phyloP scores from a whole-genome alignment of 2,113 vertebrate genomes.

The Addax nasomaculatus region DNA sequence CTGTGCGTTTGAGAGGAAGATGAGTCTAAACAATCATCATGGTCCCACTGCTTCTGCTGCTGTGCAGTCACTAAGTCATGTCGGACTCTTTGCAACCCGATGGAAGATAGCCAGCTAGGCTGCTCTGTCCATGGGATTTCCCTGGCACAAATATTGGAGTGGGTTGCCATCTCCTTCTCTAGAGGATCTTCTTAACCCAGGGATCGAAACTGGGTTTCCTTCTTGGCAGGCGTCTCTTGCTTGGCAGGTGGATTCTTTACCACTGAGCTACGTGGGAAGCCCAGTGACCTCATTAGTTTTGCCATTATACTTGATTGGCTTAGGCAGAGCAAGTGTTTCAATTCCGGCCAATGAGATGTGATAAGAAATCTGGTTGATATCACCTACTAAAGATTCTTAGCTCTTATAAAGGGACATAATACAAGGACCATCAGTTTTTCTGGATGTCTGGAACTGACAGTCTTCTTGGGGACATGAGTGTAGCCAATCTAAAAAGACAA shows the following conservation, averaged over 20 bases:
- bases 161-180: background rate
- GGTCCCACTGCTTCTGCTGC: background rate
- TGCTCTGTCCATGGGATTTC: background rate
- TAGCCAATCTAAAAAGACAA: background rate
- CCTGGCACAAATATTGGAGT: background rate
- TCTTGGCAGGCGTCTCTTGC: background rate
- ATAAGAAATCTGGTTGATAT: background rate
- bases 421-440: background rate
- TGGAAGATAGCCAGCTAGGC: background rate
- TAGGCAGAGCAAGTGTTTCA: background rate
- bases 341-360: background rate
- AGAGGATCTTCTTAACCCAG: background rate
- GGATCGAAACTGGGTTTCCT: rapidly evolving
- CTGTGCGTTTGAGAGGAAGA: background rate
- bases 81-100: rapidly evolving
- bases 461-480: background rate
- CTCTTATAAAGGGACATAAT: background rate
- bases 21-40: background rate
- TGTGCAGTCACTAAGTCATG: rapidly evolving
- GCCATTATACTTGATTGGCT: background rate
- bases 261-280: background rate
- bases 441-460: background rate
- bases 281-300: background rate
- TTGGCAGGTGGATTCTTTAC: background rate
- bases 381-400: background rate